Conservation (phyloP, 2,797 vertebrate species). For the Artibeus jamaicensis region DNA sequence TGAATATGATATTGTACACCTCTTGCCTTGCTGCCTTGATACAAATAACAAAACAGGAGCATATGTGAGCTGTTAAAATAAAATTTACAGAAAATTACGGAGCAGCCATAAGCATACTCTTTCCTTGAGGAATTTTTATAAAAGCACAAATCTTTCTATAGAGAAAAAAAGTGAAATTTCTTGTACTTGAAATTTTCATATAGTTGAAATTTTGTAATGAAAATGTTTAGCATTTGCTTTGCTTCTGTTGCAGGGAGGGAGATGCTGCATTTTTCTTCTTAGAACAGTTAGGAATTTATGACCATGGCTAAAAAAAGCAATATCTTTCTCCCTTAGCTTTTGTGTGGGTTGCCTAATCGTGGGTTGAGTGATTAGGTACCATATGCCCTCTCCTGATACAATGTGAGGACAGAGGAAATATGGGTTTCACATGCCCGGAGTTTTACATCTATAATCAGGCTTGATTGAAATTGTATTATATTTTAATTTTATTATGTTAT, state of each 20-base stretch:
- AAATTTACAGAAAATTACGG: not conserved
- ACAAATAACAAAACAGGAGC: not conserved
- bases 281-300: not conserved
- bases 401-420: not conserved
- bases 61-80: not conserved
- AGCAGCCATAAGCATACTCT: not conserved
- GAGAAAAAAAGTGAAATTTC: not conserved
- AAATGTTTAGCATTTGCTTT: not conserved
- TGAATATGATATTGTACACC: accelerated
- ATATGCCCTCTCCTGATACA: not conserved
- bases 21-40: not conserved
- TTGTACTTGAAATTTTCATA: not conserved
- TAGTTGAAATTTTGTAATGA: not conserved
- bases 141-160: not conserved
- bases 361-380: not conserved
- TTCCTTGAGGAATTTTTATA: not conserved
- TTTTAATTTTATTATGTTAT: not conserved
- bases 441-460: not conserved
- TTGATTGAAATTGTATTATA: not conserved
- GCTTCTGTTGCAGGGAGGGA: not conserved
- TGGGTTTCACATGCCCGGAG: not conserved
- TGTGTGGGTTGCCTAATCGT: not conserved
- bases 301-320: not conserved
- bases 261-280: not conserved
- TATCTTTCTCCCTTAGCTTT: not conserved